phyloP scores from a whole-genome alignment of 2,113 vertebrate genomes.

The Danionella cerebrum region DNA sequence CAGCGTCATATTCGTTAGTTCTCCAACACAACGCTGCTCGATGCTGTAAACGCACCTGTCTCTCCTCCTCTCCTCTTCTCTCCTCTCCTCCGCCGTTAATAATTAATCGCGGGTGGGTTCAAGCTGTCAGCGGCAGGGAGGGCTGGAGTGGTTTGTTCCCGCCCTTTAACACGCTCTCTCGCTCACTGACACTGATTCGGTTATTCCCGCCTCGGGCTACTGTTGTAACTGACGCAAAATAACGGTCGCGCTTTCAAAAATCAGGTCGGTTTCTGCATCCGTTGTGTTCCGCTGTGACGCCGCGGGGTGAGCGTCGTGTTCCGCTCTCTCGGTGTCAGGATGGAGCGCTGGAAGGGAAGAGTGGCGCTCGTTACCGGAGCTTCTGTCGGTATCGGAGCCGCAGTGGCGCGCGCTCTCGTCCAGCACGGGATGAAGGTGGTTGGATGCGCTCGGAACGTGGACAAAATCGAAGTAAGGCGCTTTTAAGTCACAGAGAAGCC shows the following conservation, averaged over 20 bases:
- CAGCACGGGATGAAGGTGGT: slow-evolving; percentile 88
- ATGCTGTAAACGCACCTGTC: no score
- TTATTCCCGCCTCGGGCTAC: no score
- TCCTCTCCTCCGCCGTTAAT: slow-evolving; percentile 38
- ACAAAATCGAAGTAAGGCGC: slow-evolving; percentile 82
- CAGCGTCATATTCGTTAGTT: no score
- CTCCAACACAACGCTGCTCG: no score
- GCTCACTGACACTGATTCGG: no score
- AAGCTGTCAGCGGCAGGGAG: slow-evolving; percentile 34
- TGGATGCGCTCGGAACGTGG: slow-evolving; percentile 83
- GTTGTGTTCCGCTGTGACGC: background rate
- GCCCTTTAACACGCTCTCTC: slow-evolving; percentile 3
- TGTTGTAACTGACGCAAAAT: background rate
- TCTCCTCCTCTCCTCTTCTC: no score
- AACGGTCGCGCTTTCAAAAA: background rate
- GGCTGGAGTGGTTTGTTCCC: slow-evolving; percentile 29
- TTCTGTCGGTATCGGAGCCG: slow-evolving; percentile 87
- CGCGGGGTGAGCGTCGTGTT: background rate
- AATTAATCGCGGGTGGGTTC: slow-evolving; percentile 55
- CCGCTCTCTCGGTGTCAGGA: slow-evolving; percentile 42
- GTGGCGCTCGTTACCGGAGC: slow-evolving; percentile 90
- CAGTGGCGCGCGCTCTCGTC: slow-evolving; percentile 82
- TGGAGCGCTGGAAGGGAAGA: slow-evolving; percentile 88
- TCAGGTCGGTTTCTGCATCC: background rate
- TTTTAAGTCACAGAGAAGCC: no score